These are phyloP conservation scores for Lycocerus yunnanus DNA, from an alignment of 2,888 invertebrate genomes.

Conservation along the genomic window DNA sequence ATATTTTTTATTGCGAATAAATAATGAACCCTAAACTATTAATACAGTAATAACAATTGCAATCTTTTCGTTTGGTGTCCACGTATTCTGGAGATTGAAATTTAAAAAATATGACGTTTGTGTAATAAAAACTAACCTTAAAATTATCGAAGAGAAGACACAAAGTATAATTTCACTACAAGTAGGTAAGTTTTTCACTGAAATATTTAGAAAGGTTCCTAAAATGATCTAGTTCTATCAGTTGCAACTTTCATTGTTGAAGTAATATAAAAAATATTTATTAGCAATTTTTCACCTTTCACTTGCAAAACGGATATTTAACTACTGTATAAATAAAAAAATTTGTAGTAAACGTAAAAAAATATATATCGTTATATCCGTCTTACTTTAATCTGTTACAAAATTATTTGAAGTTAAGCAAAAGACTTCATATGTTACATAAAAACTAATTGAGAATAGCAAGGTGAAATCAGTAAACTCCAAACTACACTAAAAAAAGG, in stretches of 20 bases:
- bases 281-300: constrained; percentile 14
- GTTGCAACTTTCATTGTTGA: constrained; percentile 14
- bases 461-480: neutral
- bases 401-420: neutral
- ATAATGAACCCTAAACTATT: neutral
- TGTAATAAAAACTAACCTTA: constrained; percentile 16
- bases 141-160: constrained; percentile 5
- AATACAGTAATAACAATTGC: neutral
- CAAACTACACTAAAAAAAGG: neutral
- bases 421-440: neutral
- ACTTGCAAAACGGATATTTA: neutral
- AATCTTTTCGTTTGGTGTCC: neutral
- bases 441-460: neutral
- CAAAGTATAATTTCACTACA: neutral
- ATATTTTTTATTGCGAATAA: neutral
- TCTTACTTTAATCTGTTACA: neutral
- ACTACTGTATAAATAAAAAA: neutral
- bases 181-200: neutral
- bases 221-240: constrained; percentile 10
- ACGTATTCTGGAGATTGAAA: neutral
- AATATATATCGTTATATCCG: neutral
- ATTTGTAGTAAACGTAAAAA: neutral
- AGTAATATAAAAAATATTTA: neutral
- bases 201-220: constrained; percentile 14
- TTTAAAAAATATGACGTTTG: neutral